These are phyloP conservation scores for Plecotus auritus DNA, from an alignment of 2,113 vertebrate species.

Conservation along the genomic window DNA sequence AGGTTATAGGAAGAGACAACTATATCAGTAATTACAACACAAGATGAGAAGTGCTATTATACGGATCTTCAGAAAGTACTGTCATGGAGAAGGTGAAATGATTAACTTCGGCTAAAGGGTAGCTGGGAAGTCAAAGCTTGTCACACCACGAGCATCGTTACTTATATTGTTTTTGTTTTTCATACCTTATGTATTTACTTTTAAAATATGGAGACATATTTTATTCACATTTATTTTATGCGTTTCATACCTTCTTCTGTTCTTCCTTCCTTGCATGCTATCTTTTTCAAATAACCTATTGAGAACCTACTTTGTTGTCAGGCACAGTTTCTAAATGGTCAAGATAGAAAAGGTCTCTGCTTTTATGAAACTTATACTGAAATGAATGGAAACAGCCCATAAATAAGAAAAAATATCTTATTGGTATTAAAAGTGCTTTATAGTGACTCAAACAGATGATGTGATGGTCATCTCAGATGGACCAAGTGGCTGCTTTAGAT, in stretches of 20 bases:
- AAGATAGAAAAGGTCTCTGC: background rate
- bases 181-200: background rate
- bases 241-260: background rate
- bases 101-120: background rate
- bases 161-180: background rate
- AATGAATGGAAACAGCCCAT: background rate
- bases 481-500: background rate
- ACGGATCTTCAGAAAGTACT: background rate
- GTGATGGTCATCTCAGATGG: background rate
- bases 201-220: background rate
- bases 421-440: background rate
- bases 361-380: background rate
- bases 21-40: background rate
- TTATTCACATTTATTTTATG: background rate
- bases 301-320: background rate
- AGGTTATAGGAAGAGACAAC: background rate
- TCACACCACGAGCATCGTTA: background rate
- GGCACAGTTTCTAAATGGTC: background rate
- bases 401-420: background rate
- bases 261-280: background rate
- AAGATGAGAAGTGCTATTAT: background rate
- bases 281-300: background rate
- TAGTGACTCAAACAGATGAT: background rate
- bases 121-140: background rate
- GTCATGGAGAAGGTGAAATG: background rate